These are phyloP conservation scores for Trogon melanurus DNA, from an alignment of 2,113 vertebrate species.

Conservation along the genomic window DNA sequence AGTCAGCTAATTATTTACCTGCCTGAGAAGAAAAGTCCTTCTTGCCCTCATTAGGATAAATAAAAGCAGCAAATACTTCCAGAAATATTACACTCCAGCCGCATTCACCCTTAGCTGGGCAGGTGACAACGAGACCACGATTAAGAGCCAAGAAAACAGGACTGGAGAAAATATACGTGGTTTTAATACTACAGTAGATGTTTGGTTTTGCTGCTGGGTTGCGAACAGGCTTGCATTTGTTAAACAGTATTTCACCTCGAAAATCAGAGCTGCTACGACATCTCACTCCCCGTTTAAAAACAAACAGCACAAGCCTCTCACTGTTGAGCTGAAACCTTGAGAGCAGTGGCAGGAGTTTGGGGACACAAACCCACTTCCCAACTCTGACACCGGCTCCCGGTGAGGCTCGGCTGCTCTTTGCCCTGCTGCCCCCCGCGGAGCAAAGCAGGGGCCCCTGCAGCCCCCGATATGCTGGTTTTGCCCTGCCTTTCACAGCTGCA, in stretches of 20 bases:
- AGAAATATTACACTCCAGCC: not conserved
- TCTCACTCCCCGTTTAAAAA: not conserved
- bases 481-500: not conserved
- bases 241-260: not conserved
- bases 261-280: not conserved
- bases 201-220: not conserved
- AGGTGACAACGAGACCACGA: slow-evolving; percentile 1
- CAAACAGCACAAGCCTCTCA: not conserved
- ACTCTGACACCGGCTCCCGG: fast-evolving
- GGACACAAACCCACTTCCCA: not conserved
- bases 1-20: slow-evolving; percentile 28
- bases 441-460: not conserved
- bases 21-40: not conserved
- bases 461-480: not conserved
- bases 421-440: not conserved
- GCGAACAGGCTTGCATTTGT: slow-evolving; percentile 16
- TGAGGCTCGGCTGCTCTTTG: not conserved
- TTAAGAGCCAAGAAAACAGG: slow-evolving; percentile 24
- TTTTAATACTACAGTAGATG: not conserved
- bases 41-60: not conserved
- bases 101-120: not conserved
- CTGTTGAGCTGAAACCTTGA: not conserved
- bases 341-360: not conserved
- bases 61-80: not conserved
- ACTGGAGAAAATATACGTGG: not conserved